Evolutionary conservation across 2,888 invertebrate genomes (phyloP).

Genomic region (Fragum fragum): DNA sequence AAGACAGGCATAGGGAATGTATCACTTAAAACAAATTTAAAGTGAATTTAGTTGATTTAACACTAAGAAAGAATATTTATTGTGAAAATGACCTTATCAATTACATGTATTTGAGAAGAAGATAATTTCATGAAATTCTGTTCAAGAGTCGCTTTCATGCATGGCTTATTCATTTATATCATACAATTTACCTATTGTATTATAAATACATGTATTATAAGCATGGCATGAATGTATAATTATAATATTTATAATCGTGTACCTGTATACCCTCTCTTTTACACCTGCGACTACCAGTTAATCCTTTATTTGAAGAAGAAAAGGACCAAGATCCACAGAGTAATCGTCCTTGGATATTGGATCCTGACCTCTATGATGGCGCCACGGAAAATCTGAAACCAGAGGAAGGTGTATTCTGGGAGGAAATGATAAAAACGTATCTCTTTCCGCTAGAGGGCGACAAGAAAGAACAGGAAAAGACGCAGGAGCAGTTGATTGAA

Average conservation of each 20-base stretch:
- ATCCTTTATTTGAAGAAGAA: slow-evolving; percentile 72
- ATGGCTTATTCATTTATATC: no score
- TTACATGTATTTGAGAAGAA: no score
- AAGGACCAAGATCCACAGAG: slow-evolving; percentile 39
- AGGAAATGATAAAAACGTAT: slow-evolving; percentile 94
- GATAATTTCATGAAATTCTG: no score
- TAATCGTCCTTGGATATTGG: slow-evolving; percentile 71
- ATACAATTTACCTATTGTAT: no score
- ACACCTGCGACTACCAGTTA: slow-evolving; percentile 55
- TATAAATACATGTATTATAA: no score
- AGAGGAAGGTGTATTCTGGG: slow-evolving; percentile 94
- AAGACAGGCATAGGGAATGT: no score
- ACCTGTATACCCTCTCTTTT: slow-evolving; percentile 33
- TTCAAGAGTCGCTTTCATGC: no score
- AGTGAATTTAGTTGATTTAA: no score
- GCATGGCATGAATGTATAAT: neutral
- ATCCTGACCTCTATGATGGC: slow-evolving; percentile 64
- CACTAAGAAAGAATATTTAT: no score
- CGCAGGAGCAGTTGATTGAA: slow-evolving; percentile 65
- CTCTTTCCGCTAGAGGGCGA: slow-evolving; percentile 97
- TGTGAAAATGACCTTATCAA: no score
- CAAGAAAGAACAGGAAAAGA: slow-evolving; percentile 89
- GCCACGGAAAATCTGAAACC: slow-evolving; percentile 46
- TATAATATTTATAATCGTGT: neutral
- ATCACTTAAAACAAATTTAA: no score